Evolutionary conservation across 1,140 invertebrate genomes (phyloP).

Genomic region (Papilio machaon): DNA sequence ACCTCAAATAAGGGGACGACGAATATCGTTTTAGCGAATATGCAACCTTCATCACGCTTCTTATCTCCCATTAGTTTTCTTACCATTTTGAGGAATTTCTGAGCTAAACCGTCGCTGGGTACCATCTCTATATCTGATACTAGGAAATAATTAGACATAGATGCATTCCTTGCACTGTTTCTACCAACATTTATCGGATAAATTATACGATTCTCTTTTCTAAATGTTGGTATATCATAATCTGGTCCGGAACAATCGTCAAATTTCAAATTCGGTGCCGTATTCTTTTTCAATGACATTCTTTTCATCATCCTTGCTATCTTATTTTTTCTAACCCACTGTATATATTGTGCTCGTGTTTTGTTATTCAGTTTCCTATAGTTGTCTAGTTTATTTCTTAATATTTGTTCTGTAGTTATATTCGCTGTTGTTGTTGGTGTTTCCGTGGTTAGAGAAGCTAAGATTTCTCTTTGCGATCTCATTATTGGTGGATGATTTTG

Average conservation of each 20-base stretch:
- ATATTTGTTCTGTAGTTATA: constrained; percentile 54
- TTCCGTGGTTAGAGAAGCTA: constrained; percentile 47
- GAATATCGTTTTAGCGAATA: constrained; percentile 83
- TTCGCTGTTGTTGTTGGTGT: constrained; percentile 54
- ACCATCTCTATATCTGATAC: constrained; percentile 90
- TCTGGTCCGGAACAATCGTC: constrained; percentile 72
- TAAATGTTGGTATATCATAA: constrained; percentile 77
- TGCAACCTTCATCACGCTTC: constrained; percentile 68
- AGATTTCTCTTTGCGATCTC: constrained; percentile 44
- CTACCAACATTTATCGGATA: constrained; percentile 91
- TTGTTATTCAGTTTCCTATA: constrained; percentile 65
- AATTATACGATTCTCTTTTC: constrained; percentile 80
- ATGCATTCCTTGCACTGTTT: constrained; percentile 85
- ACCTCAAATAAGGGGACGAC: constrained; percentile 90
- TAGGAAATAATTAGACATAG: constrained; percentile 85
- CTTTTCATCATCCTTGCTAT: constrained; percentile 67
- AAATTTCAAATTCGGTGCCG: constrained; percentile 59
- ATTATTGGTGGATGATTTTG: constrained; percentile 61
- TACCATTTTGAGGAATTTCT: constrained; percentile 85
- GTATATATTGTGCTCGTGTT: constrained; percentile 67
- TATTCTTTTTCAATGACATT: constrained; percentile 42
- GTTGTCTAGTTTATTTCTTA: constrained; percentile 62
- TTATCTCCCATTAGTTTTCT: constrained; percentile 75
- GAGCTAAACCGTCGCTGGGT: constrained; percentile 85
- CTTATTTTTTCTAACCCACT: constrained; percentile 69